phyloP scores from a whole-genome alignment of 2,113 vertebrate genomes.

The Mastomys natalensis region DNA sequence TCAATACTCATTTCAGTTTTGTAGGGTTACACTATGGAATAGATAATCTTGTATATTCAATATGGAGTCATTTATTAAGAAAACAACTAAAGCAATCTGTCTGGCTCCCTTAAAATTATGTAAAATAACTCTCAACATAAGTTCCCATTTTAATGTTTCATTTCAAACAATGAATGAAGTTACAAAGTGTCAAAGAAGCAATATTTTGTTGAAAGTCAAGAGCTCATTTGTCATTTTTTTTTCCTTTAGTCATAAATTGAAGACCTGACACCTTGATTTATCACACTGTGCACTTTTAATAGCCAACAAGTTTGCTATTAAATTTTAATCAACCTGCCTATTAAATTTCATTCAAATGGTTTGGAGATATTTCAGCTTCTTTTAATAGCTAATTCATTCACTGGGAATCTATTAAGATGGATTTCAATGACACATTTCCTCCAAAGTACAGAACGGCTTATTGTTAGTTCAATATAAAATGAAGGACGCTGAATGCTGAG shows the following conservation, averaged over 20 bases:
- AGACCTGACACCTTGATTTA: slow-evolving; percentile 83
- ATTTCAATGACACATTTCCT: slow-evolving; percentile 81
- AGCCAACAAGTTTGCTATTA: slow-evolving; percentile 88
- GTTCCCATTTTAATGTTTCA: slow-evolving; percentile 61
- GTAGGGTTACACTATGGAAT: background rate
- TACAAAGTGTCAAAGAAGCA: slow-evolving; percentile 73
- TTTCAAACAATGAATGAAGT: slow-evolving; percentile 71
- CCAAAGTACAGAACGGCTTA: slow-evolving; percentile 58
- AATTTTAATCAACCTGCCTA: slow-evolving; percentile 87
- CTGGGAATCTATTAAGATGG: slow-evolving; percentile 85
- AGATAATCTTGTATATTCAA: background rate
- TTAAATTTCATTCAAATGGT: slow-evolving; percentile 88
- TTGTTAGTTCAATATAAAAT: slow-evolving; percentile 63
- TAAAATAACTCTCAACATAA: slow-evolving; percentile 39
- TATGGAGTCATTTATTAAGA: background rate
- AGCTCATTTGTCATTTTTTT: slow-evolving; percentile 55
- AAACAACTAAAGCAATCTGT: background rate
- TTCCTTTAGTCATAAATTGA: slow-evolving; percentile 74
- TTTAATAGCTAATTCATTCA: slow-evolving; percentile 85
- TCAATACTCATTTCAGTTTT: background rate
- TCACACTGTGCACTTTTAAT: slow-evolving; percentile 81
- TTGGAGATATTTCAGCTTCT: slow-evolving; percentile 82
- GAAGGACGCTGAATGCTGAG: slow-evolving; percentile 43
- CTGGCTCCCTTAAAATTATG: background rate
- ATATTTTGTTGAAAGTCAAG: slow-evolving; percentile 64